Base-by-base conservation (phyloP, 2,888 invertebrate genomes). In the Arrhopalites spinosus region DNA sequence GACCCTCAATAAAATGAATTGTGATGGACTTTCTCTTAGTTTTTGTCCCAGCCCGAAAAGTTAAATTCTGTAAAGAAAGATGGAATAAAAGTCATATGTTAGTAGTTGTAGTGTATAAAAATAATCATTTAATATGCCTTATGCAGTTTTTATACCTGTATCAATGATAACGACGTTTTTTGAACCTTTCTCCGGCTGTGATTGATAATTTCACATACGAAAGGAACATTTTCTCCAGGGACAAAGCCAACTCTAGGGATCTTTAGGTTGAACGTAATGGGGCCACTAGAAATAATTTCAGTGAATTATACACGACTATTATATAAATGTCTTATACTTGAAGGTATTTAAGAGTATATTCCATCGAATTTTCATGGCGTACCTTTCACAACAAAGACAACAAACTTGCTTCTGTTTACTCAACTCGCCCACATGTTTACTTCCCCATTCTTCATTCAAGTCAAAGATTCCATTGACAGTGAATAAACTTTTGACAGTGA, bases 381-480 rank as follows among this genome's bases (percentile, higher is more conserved):
- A 67, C 66, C 66, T 67, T 23, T 47, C 36, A 23, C 76, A 93
- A 83, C 92, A 93, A 79, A 91, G 89, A 84, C 93, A 93, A 82
- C 93, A 92, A 83, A 93, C 91, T 0, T 90, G 89, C 86, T 93
- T 93, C 82, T 91, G 91, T 83, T 91, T 87, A 83, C 91, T 91
- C 83, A 90, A 87, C 77, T 89, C 89, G 17, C 90, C 88, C 7
- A 91, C 90, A 84, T 91, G 89, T 90, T 89, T 89, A 56, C 91
- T 90, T 77, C 90, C 88, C 25, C 90, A 88, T 86, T 91, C 91
- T 78, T 89, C 87, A 87, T 95, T 95, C 80, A 96, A 88, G 86
- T 95, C 95, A 81, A 94, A 88, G 5, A 92, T 90, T 76, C 92
- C 90, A 75, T 93, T 89, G 11, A 96, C 91, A 70, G 92, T 93